Base-by-base conservation (phyloP, 2,888 invertebrate species). In the Germaria angustata region DNA sequence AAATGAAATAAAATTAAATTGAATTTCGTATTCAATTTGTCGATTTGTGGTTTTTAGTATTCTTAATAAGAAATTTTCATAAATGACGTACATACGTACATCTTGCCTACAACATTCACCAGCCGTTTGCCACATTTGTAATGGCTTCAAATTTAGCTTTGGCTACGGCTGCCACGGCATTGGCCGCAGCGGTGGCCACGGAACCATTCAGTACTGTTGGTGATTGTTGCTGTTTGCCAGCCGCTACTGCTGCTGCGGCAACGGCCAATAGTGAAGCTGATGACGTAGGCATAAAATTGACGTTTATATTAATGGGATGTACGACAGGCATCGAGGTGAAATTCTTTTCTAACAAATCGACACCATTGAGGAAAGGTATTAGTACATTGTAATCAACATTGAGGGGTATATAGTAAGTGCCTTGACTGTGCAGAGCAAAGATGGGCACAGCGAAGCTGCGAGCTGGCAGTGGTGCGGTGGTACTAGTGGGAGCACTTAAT, bases 251-350 rank as follows among this genome's bases (percentile, higher is more conserved):
- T 11, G 88, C 86, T 17, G 88, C 87, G 2, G 89, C 88, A 9
- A 88, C 88, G 17, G 88, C 57, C 49, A 90, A 80, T 0, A 88
- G 86, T 0, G 88, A 85, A n/a, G 89, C 86, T 17, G 89, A 81
- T 1, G 87, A 84, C 76, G 87, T 85, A 69, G 89, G 87, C 87
- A 90, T 87, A 66, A 96, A 96, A 91, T 96, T 95, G n/a, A 97
- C 97, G 89, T 96, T 96, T 80, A 97, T 97, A 77, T 96, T 96
- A 85, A 97, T 96, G 2, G 97, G 97, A 91, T 97, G 97, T 36
- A 97, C 93, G 39, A 93, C 92, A 22, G 92, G 92, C 85, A 92
- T 92, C 24, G 92, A 92, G 24, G 92, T 91, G 83, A 92, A 92
- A 83, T 88, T 90, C 84, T 91, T 91, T 86, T 93, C 93, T 76